Evolutionary conservation across 2,888 invertebrate species (phyloP).

Genomic region (Luperina nickerlii): DNA sequence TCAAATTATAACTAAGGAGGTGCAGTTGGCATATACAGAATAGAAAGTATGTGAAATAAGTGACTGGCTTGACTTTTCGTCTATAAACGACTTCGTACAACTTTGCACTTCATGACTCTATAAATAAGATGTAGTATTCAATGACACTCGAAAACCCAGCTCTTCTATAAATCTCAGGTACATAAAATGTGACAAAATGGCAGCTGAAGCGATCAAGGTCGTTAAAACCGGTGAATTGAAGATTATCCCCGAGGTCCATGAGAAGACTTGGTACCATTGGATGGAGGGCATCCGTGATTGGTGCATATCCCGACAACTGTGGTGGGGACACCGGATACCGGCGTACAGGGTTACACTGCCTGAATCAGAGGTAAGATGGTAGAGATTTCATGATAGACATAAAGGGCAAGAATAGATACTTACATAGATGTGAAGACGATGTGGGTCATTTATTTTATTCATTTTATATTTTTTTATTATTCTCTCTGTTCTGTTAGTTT

Average conservation of each 20-base stretch:
- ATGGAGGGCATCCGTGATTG: conserved; percentile 99
- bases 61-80: background rate
- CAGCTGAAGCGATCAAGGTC: conserved; percentile 94
- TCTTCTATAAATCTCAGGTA: conserved; percentile 88
- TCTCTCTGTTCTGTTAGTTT: too few species aligned
- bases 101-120: background rate
- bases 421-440: too few species aligned
- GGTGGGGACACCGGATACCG: conserved; percentile 99
- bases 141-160: background rate
- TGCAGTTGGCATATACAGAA: too few species aligned
- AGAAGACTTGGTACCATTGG: conserved; percentile 98
- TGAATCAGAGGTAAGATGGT: conserved; percentile 63
- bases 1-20: background rate
- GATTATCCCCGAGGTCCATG: conserved; percentile 97
- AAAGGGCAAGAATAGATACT: background rate
- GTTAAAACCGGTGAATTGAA: conserved; percentile 95
- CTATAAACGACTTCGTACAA: background rate
- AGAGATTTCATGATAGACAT: background rate
- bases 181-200: conserved; percentile 97
- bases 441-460: too few species aligned
- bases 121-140: background rate
- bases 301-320: conserved; percentile 99
- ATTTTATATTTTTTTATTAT: too few species aligned
- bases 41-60: background rate
- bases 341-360: conserved; percentile 93